These are phyloP conservation scores for Poecilia latipinna DNA, from an alignment of 2,113 vertebrate genomes.

Conservation along the genomic window DNA sequence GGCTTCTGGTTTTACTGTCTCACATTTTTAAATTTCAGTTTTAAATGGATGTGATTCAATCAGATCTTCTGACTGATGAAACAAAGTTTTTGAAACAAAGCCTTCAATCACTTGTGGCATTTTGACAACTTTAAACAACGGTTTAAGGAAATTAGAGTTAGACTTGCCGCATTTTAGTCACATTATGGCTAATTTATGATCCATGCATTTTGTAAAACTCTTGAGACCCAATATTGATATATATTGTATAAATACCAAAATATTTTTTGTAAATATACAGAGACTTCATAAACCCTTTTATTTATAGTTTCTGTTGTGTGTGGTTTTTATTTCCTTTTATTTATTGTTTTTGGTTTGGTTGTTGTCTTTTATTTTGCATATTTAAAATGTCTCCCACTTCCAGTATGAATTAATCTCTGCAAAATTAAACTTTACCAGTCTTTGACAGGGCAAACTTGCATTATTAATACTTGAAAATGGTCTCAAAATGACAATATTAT, in stretches of 20 bases:
- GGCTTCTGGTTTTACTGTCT: constrained; percentile 26
- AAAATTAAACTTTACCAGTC: no score
- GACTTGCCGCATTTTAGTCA: background rate
- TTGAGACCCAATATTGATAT: no score
- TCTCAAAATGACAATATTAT: no score
- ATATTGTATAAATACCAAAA: background rate
- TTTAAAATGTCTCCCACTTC: no score
- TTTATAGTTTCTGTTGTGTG: no score
- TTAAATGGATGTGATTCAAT: constrained; percentile 13
- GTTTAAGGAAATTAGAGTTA: background rate
- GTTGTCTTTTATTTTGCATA: no score
- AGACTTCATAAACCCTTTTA: no score
- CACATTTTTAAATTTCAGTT: constrained; percentile 1
- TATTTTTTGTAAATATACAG: background rate
- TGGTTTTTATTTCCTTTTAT: no score
- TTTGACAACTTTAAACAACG: background rate
- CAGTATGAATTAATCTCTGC: no score
- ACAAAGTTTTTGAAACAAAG: background rate
- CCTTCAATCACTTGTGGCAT: background rate
- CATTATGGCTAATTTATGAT: background rate
- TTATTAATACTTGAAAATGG: no score
- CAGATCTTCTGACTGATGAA: background rate
- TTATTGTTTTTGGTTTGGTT: no score
- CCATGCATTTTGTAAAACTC: background rate
- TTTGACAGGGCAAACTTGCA: no score